Percentiles rank a stretch among this genome's conserved stretches.
Conservation (phyloP, 2,888 invertebrate genomes). For the Synanthedon vespiformis region DNA sequence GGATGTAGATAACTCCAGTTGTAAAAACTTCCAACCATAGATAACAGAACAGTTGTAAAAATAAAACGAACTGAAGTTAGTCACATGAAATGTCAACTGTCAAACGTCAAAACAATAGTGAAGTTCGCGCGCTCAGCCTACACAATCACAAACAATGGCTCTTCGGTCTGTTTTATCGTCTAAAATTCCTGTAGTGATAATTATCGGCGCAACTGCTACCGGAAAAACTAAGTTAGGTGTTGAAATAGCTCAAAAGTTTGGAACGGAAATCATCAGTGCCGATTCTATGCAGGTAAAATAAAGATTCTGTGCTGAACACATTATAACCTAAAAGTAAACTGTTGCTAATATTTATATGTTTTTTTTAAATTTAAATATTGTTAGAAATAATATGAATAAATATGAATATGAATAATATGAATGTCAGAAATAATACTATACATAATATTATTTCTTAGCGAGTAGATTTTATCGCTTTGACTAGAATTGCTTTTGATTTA, state of each 20-base stretch:
- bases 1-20: no score
- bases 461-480: no score
- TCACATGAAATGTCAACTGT: not conserved
- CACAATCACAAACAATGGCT: slow-evolving; percentile 41
- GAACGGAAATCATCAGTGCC: slow-evolving; percentile 94
- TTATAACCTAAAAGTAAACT: not conserved
- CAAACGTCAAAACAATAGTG: slow-evolving; percentile 43
- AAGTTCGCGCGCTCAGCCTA: slow-evolving; percentile 41
- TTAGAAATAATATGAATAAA: no score
- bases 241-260: slow-evolving; percentile 87
- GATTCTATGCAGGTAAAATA: slow-evolving; percentile 98
- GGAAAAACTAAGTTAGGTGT: slow-evolving; percentile 97
- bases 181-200: slow-evolving; percentile 80
- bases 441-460: no score
- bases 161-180: slow-evolving; percentile 45
- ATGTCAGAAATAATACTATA: no score
- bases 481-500: no score
- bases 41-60: no score
- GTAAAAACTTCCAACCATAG: no score
- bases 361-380: no score
- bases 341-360: no score
- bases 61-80: no score
- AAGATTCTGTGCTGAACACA: not conserved
- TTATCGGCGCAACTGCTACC: slow-evolving; percentile 96
- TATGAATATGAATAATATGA: no score